Base-by-base conservation (phyloP, 1,140 invertebrate species). In the Drosophila tsacasi region DNA sequence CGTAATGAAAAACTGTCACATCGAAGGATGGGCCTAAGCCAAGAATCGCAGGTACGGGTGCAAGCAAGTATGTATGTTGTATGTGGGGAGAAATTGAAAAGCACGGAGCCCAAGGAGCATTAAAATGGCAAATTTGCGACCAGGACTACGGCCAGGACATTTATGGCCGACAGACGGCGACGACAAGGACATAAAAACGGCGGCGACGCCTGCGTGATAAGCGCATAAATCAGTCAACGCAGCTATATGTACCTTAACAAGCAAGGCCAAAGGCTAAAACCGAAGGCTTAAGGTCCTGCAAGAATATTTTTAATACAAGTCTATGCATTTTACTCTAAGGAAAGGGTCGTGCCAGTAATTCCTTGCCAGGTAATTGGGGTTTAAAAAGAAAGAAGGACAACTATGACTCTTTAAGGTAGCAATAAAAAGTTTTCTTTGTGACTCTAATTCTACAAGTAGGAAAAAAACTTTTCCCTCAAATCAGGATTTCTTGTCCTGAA, bases 41-140 rank as follows among this genome's bases (percentile, higher is more conserved):
- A 55, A 44, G 35, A 21, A n/a, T 39, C 54, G 68, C 82, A 87
- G 82, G 82, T 85, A 83, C 59, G 50, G 17, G 25, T 21, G 37
- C 52, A 23, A 30, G 39, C 39, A 49, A 63, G 76, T 35, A 27
- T n/a, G n/a, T n/a, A n/a, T n/a, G n/a, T n/a, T n/a, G n/a, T n/a
- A n/a, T 52, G 59, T 42, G 55, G 63, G 76, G 46, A 74, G 74
- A 77, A 81, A 89, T 90, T 89, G 84, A 81, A 90, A 87, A 90
- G 64, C 59, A 9, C 10, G 30, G 30, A 54, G 13, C 52, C 66
- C 15, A 52, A 75, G 35, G 50, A 61, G 82, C 81, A 90, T 90
- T 91, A 90, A 90, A 90, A 82, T 90, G 78, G 85, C 87, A 90
- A 90, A 90, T 90, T 90, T 90, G 85, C 79, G 82, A 80, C 79